phyloP scores from a whole-genome alignment of 2,113 vertebrate genomes.

The Esox niger region DNA sequence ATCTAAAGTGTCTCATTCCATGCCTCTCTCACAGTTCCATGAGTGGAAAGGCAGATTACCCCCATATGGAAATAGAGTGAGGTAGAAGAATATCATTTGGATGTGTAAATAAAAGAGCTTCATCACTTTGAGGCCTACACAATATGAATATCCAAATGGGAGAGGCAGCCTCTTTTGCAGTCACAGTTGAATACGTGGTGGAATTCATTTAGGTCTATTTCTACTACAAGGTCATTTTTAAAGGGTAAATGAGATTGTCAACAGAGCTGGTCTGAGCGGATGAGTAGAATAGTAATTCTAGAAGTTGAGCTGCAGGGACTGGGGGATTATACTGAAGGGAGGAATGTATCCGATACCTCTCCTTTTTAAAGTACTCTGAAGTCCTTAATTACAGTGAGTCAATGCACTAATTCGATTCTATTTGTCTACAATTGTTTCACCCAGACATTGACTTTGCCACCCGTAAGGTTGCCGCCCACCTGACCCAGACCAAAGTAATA shows the following conservation, averaged over 20 bases:
- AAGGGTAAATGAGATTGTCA: slow-evolving; percentile 50
- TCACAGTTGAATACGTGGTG: slow-evolving; percentile 4
- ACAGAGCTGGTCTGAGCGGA: slow-evolving; percentile 22
- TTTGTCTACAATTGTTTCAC: background rate
- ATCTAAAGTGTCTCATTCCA: slow-evolving; percentile 29
- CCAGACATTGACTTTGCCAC: slow-evolving; percentile 95
- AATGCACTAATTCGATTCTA: too few relatives aligned
- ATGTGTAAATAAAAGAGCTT: slow-evolving; percentile 58
- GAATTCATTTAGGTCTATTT: slow-evolving; percentile 39
- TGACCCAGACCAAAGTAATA: slow-evolving; percentile 89
- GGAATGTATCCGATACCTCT: background rate
- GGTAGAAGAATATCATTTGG: slow-evolving; percentile 49
- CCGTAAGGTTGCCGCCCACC: slow-evolving; percentile 85
- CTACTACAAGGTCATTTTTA: slow-evolving; percentile 46
- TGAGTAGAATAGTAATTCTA: slow-evolving; percentile 36
- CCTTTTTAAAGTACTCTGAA: too few relatives aligned
- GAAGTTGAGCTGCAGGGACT: too few relatives aligned
- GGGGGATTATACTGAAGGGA: background rate
- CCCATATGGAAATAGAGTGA: slow-evolving; percentile 61
- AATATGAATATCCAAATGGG: slow-evolving; percentile 58
- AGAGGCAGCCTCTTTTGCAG: slow-evolving; percentile 23
- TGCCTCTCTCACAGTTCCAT: slow-evolving; percentile 55
- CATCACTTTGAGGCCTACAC: slow-evolving; percentile 56
- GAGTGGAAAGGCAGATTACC: slow-evolving; percentile 47
- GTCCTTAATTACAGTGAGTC: too few relatives aligned